A percentile compares a stretch with the other conserved stretches of the same genome.
Conservation (phyloP, 2,888 invertebrate genomes). For the Desoria tigrina region DNA sequence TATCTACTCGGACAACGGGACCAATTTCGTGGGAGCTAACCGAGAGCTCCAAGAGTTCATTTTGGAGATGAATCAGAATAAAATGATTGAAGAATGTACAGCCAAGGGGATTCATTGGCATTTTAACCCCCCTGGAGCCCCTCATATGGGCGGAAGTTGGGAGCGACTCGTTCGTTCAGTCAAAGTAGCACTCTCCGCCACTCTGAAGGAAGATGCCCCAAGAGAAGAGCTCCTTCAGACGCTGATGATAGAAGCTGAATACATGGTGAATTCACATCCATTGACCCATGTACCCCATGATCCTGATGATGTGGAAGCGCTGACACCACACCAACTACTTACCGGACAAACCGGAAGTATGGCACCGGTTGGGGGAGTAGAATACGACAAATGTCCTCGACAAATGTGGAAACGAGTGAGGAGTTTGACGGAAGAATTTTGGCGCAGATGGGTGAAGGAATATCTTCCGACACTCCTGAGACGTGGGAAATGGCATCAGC, state of each 20-base stretch:
- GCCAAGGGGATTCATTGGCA: constrained; percentile 1
- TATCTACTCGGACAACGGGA: constrained; percentile 15
- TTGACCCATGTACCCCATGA: constrained; percentile 1
- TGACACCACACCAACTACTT: constrained; percentile 5
- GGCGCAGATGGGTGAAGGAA: constrained; percentile 50
- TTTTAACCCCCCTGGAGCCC: constrained; percentile 12
- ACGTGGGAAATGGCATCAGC: constrained; percentile 36
- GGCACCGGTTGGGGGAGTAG: constrained; percentile 21
- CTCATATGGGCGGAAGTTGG: constrained; percentile 15
- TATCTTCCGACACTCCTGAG: constrained; percentile 44
- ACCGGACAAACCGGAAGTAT: not conserved
- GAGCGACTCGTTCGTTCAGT: not conserved
- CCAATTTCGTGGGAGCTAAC: constrained; percentile 9
- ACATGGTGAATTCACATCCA: not conserved
- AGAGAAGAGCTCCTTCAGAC: constrained; percentile 10
- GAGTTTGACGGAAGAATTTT: constrained; percentile 48
- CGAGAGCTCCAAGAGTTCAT: not conserved
- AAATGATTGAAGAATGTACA: not conserved
- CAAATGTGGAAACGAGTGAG: constrained; percentile 54
- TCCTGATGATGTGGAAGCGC: not conserved
- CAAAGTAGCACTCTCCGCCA: not conserved
- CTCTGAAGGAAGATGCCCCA: not conserved
- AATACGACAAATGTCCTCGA: constrained; percentile 35
- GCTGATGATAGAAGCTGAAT: not conserved
- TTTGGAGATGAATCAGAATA: not conserved